Base-by-base conservation (phyloP, 2,888 invertebrate genomes). In the Drosophila aldrichi region DNA sequence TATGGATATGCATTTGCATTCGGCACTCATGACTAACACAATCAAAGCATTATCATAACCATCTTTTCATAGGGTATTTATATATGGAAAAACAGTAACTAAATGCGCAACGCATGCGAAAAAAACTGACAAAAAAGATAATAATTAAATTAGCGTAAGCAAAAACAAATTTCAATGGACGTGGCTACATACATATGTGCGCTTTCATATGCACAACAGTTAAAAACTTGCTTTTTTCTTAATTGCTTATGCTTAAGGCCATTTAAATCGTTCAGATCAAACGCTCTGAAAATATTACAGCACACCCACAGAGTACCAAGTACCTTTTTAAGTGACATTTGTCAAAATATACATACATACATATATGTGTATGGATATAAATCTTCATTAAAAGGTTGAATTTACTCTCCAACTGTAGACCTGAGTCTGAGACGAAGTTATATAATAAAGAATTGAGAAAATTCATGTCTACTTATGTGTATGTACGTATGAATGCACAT, bases 121-220 rank as follows among this genome's bases (percentile, higher is more conserved):
- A 48, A 6, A 48, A 70, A 59, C 3, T 51, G 16, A 18, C 46
- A 51, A 63, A n/a, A 46, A 32, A 56, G 32, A 61, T 54, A 60
- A 49, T 65, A 66, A 75, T 70, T 76, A 56, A 76, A 75, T 76
- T 66, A 75, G 46, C 12, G 36, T 34, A 62, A 58, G 3, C 41
- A 25, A 60, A 60, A 69, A 43, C 18, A 41, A 29, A 38, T 44
- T 22, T 7, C 16, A 40, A 40, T 48, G 22, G 22, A 40, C 22
- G 32, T 61, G 22, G 18, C 18, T 34, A n/a, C n/a, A n/a, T n/a
- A n/a, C n/a, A n/a, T n/a, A 22, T 38, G 6, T 14, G 22, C 22
- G 25, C 12, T 16, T 41, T 25, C 12, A 18, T 40, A 20, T 70
- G 44, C n/a, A 58, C 32, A 2, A 34, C 4, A 20, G 25, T 36